Base-by-base conservation (phyloP, 2,797 vertebrate species). In the Enteromius trimaculatus region DNA sequence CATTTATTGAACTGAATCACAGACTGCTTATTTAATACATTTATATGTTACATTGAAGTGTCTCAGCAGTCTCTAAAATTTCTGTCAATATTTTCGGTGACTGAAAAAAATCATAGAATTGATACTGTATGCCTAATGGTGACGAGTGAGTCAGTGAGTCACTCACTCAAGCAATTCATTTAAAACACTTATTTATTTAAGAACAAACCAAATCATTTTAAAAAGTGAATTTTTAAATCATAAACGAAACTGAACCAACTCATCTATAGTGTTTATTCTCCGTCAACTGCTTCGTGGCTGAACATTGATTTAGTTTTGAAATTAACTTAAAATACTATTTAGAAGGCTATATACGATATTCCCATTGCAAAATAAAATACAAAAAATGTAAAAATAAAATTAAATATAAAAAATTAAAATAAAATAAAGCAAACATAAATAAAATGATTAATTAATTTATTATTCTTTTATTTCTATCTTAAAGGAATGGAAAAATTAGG, bases 391-490 rank as follows among this genome's bases (percentile, higher is more conserved):
- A 37, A 39, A 39, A 13, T 6, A 37, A 10, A 21, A 39, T 17
- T 2, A 21, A 21, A 7, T 37, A 37, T 37, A 37, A 37, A 37
- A 7, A 7, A 7, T 37, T 51, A 7, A 51, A 51, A 49, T 49
- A 4, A 49, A 49, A 53, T 9, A n/a, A n/a, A n/a, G 51, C 53
- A 55, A 55, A n/a, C 21, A 55, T 55, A 10, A 1, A 55, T 55
- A 21, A 17, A 49, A 5, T 49, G 4, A 21, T 21, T 55, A 3
- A 21, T 53, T 21, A 55, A 55, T 51, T 55, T 75, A 11, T 23
- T 58, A 31, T 44, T 84, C 62, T 26, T 84, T 74, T 26, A 53
- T 79, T 58, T 77, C 78, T 79, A 79, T 66, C 31, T 31, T 42
- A 71, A 77, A 37, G 71, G 39, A 39, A 72, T 2, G 23, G 64